Evolutionary conservation across 2,797 vertebrate genomes (phyloP), one percentile per base, ranked within the genome.

Genomic region (Acipenser transmontanus): DNA sequence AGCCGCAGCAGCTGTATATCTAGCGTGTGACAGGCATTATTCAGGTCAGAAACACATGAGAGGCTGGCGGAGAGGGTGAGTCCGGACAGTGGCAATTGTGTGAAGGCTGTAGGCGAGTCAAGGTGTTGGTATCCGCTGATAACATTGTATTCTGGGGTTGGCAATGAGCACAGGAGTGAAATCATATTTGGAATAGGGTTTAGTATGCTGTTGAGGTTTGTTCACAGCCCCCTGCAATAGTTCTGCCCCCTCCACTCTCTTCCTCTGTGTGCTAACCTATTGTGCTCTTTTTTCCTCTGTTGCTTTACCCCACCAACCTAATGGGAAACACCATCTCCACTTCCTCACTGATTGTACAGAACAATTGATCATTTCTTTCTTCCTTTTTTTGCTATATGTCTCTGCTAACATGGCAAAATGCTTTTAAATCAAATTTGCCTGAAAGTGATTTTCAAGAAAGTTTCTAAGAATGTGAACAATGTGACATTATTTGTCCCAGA

Each of bases 301-400:
- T 76, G 71, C 70, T 65, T 59, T 52, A 49, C 34, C 63, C 66
- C 17, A 49, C 71, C 59, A 61, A 69, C 70, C 71, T 71, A 66
- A 78, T 71, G 84, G 85, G 86, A 91, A 86, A 74, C 72, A 75
- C 76, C 75, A 78, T 67, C 84, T 87, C 82, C 83, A 84, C 74
- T 84, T 88, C 85, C 85, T 82, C 70, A 79, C 69, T 68, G 64
- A 70, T 72, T 76, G 73, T 74, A 82, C 81, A 82, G 82, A 88
- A 88, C 81, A 85, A 85, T 85, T 80, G 67, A 62, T 70, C 70
- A 65, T 68, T 74, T 14, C 59, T 52, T 14, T 52, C 13, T 8
- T 74, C 75, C 49, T 59, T 79, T 57, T 57, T 57, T 11, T 57
- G 54, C 12, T 57, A 7, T 57, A n/a, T 13, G 1, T 7, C 12